phyloP scores from a whole-genome alignment of 2,113 vertebrate genomes.

The Phyllostomus hastatus region DNA sequence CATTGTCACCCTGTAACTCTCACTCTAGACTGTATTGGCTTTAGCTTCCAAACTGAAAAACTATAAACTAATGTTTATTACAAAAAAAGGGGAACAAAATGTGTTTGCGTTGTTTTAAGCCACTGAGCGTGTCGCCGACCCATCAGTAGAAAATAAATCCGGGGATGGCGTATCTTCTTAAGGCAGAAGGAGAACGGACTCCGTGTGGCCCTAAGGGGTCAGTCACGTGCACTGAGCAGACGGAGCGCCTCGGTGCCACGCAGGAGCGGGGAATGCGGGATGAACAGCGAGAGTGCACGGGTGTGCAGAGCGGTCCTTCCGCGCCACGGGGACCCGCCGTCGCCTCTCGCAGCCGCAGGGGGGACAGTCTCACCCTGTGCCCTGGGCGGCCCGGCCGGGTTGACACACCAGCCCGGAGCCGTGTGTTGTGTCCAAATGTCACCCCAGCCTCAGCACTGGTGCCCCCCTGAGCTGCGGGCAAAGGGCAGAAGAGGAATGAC shows the following conservation, averaged over 20 bases:
- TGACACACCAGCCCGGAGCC: rapidly evolving
- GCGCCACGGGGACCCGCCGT: rapidly evolving
- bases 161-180: background rate
- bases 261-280: background rate
- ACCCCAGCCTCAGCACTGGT: background rate
- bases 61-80: background rate
- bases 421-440: rapidly evolving
- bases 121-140: background rate
- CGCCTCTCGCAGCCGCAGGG: background rate
- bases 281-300: rapidly evolving
- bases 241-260: background rate
- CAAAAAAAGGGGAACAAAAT: background rate
- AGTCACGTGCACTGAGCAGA: background rate
- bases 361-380: rapidly evolving
- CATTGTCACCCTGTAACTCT: background rate
- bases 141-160: background rate
- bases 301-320: rapidly evolving
- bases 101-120: background rate
- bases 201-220: background rate
- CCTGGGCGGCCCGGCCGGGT: rapidly evolving
- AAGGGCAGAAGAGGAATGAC: rapidly evolving
- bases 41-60: background rate
- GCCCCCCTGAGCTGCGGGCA: rapidly evolving
- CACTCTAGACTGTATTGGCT: background rate
- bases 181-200: background rate